Percentiles rank a stretch among this genome's conserved stretches.
phyloP scores from a whole-genome alignment of 2,797 vertebrate species.

The Pteronotus mesoamericanus region DNA sequence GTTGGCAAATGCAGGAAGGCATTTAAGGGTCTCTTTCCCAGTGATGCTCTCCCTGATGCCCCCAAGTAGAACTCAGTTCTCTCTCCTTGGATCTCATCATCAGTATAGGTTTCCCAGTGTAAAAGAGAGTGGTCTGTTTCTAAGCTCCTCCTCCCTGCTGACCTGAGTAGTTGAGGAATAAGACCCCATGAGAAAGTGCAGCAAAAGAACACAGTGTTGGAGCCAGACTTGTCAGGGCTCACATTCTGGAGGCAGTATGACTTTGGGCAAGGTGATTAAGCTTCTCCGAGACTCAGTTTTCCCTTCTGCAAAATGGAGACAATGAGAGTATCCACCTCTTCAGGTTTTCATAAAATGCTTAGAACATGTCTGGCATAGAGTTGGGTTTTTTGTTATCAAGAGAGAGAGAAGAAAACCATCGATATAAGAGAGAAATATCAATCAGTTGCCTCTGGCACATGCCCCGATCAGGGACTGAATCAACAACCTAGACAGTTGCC shows the following conservation, averaged over 20 bases:
- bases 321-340: neutral
- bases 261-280: neutral
- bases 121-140: neutral
- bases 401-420: neutral
- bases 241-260: neutral
- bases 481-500: no score
- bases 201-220: neutral
- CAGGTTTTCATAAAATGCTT: neutral
- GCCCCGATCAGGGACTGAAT: no score
- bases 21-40: neutral
- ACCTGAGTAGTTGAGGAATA: neutral
- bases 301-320: neutral
- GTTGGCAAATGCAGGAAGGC: neutral
- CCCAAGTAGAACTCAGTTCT: neutral
- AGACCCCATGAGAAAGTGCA: neutral
- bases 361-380: neutral
- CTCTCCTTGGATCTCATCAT: neutral
- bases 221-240: no score
- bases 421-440: neutral
- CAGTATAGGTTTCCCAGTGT: neutral
- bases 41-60: neutral
- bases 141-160: neutral
- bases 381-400: no score
- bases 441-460: neutral
- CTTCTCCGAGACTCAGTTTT: neutral